Evolutionary conservation across 2,113 vertebrate genomes (phyloP), one percentile per base, ranked within the genome.

Genomic region (Apeltes quadracus): DNA sequence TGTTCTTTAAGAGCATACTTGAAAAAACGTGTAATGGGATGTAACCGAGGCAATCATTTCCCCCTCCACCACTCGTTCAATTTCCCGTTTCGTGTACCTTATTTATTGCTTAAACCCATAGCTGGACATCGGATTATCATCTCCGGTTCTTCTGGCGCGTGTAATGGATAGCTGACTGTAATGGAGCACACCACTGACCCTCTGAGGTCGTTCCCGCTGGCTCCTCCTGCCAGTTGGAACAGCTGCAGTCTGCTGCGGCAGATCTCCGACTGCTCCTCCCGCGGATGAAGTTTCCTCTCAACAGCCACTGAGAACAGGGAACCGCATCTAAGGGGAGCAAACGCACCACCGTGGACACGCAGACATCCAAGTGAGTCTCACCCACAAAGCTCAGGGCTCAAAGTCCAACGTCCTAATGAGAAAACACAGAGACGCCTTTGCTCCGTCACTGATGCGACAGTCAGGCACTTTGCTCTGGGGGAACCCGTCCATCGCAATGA

Each of bases 241-340:
- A 96, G 86, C 89, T 92, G 92, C 81, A 95, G 79, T 32, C 80
- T 85, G 0, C 93, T 87, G 76, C 85, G 67, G 56, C 38, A 89
- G 14, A 59, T 6, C 76, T 84, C 78, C 4, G 71, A 75, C 69
- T 84, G 79, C 62, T 5, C 66, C 59, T 86, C 65, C 36, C 85
- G 71, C 0, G 53, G 78, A 3, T 70, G 61, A 82, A 90, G 87
- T 74, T 82, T 75, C 65, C n/a, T 58, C 84, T 95, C 94, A 73
- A 93, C 2, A 0, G 86, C 82, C 59, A 96, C 83, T 0, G 87
- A 93, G 81, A 94, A 94, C 62, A 95, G 75, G 65, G 82, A 92
- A 71, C 91, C 77, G 0, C 86, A 89, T 43, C 93, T 90, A 43
- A 41, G 41, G 3, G 14, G 53, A 20, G 66, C 12, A 72, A 46